phyloP scores from a whole-genome alignment of 2,797 vertebrate species.

The Melanotaenia parkinsoni region DNA sequence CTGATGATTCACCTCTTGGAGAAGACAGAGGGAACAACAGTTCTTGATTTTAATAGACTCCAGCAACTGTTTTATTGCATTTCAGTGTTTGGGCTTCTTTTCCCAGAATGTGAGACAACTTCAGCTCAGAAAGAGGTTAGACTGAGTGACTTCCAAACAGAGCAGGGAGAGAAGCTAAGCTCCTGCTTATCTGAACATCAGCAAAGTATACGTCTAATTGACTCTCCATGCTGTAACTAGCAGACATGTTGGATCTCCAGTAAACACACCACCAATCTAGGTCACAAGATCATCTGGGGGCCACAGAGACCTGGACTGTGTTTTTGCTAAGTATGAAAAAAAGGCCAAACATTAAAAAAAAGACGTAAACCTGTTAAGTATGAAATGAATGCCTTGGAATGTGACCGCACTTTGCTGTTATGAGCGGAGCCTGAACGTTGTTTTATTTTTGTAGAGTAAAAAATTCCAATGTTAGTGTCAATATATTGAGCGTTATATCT shows the following conservation, averaged over 20 bases:
- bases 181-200: slow-evolving; percentile 57
- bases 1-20: slow-evolving; percentile 61
- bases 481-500: neutral
- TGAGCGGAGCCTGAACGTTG: neutral
- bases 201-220: slow-evolving; percentile 44
- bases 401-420: neutral
- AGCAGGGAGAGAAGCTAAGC: slow-evolving; percentile 5
- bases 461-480: neutral
- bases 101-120: slow-evolving; percentile 52
- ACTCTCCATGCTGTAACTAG: slow-evolving; percentile 36
- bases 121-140: slow-evolving; percentile 43
- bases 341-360: slow-evolving; percentile 52
- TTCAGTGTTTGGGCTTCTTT: slow-evolving; percentile 42
- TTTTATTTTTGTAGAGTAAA: neutral
- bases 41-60: slow-evolving; percentile 58
- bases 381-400: slow-evolving; percentile 21
- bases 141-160: slow-evolving; percentile 45
- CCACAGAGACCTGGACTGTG: slow-evolving; percentile 29
- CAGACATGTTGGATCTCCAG: slow-evolving; percentile 57
- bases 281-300: slow-evolving; percentile 52
- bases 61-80: slow-evolving; percentile 47
- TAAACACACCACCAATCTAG: slow-evolving; percentile 56
- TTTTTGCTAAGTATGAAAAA: slow-evolving; percentile 54
- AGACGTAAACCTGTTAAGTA: slow-evolving; percentile 24
- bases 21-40: slow-evolving; percentile 18